Percentiles rank a stretch among this genome's conserved stretches.
Evolutionary conservation across 2,888 invertebrate genomes (phyloP).

Genomic region (Trisateles emortualis): DNA sequence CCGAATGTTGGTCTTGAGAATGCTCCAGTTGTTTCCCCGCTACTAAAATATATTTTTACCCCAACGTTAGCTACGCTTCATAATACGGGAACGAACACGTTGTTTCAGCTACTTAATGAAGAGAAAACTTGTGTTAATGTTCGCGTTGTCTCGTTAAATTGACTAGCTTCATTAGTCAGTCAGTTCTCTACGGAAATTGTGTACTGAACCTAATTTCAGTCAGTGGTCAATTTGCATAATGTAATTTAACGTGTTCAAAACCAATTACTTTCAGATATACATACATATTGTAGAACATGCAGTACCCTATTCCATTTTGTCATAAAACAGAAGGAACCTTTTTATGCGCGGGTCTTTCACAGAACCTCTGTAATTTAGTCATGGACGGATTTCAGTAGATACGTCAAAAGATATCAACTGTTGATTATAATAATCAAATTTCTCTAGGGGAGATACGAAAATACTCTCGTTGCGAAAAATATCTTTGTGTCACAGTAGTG

Average conservation of each 20-base stretch:
- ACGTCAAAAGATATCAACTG: neutral
- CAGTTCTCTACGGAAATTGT: conserved; percentile 2
- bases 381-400: neutral
- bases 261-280: neutral
- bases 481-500: too few relatives aligned
- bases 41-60: conserved; percentile 30
- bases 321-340: neutral
- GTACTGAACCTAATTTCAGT: too few relatives aligned
- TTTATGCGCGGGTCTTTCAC: neutral
- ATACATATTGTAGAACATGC: neutral
- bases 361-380: neutral
- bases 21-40: conserved; percentile 15
- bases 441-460: neutral
- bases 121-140: conserved; percentile 26
- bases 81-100: conserved; percentile 29
- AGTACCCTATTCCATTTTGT: conserved; percentile 1
- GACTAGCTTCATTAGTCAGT: conserved; percentile 9
- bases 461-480: too few relatives aligned
- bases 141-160: conserved; percentile 18
- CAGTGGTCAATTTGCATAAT: too few relatives aligned
- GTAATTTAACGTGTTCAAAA: neutral
- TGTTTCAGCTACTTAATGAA: conserved; percentile 40
- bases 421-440: neutral
- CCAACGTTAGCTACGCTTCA: conserved; percentile 14
- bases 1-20: conserved; percentile 11